A percentile compares a stretch with the other conserved stretches of the same genome.
Evolutionary conservation across 1,140 invertebrate genomes (phyloP).

Genomic region (Neodiprion pinetum): DNA sequence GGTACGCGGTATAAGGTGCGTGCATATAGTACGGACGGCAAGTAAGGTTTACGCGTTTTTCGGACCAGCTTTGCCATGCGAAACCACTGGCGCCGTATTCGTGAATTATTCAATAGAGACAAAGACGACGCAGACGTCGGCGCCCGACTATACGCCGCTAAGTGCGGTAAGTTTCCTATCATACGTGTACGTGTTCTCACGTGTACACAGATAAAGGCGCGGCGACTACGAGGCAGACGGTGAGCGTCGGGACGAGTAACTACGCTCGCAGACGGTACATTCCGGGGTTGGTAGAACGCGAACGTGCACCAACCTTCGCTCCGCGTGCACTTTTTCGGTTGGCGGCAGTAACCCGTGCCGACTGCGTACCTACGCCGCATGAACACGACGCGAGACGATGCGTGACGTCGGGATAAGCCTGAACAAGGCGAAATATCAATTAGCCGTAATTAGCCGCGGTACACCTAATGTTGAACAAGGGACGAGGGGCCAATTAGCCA

Average conservation of each 20-base stretch:
- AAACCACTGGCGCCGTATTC: background rate
- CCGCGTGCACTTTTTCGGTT: too few relatives aligned
- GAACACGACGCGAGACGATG: background rate
- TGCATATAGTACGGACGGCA: too few relatives aligned
- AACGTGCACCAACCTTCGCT: too few relatives aligned
- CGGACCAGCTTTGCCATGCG: background rate
- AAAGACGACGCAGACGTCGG: background rate
- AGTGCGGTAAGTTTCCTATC: constrained; percentile 4
- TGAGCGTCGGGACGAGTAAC: background rate
- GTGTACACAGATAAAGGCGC: background rate
- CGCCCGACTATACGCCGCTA: background rate
- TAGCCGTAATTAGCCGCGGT: background rate
- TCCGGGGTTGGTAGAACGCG: background rate
- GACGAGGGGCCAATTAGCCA: background rate
- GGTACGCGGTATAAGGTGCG: too few relatives aligned
- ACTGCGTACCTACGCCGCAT: too few relatives aligned
- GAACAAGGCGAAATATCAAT: constrained; percentile 5
- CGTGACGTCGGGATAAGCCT: background rate
- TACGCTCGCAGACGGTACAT: background rate
- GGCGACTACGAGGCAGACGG: background rate
- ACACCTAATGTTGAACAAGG: background rate
- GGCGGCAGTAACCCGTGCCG: too few relatives aligned
- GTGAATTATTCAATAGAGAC: background rate
- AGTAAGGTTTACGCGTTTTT: background rate
- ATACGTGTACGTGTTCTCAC: background rate